These are phyloP conservation scores for Sardina pilchardus DNA, from an alignment of 2,113 vertebrate species.

Conservation along the genomic window DNA sequence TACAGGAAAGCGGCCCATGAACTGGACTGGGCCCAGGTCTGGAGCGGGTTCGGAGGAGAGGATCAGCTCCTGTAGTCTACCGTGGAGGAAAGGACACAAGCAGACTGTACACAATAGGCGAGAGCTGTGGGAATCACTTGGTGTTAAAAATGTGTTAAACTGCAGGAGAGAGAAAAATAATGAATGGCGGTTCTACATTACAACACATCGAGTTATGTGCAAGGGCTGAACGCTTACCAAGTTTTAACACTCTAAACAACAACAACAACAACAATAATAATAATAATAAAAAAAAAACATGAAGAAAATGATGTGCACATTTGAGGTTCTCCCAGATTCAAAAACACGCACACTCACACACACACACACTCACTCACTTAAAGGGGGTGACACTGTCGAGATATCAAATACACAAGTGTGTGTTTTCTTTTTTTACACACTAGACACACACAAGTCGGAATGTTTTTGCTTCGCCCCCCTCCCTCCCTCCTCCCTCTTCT, in stretches of 20 bases:
- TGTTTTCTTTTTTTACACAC: neutral
- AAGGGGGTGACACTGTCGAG: neutral
- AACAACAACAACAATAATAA: neutral
- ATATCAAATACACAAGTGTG: neutral
- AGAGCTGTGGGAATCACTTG: neutral
- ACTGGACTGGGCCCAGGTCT: neutral
- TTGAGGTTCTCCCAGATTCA: conserved; percentile 5
- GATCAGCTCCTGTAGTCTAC: neutral
- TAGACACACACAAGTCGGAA: neutral
- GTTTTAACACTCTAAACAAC: neutral
- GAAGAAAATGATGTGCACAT: neutral
- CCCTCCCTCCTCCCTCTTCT: neutral
- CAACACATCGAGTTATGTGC: neutral
- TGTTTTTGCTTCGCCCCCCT: neutral
- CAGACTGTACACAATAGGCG: neutral
- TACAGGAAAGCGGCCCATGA: no score
- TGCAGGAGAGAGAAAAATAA: neutral
- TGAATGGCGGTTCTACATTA: neutral
- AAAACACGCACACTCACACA: neutral
- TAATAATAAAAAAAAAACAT: neutral
- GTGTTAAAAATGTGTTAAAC: conserved; percentile 2
- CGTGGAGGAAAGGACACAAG: neutral
- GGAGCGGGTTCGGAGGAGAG: neutral
- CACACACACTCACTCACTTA: neutral
- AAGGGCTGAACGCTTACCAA: no score